These are phyloP conservation scores for Neuroterus valhalla DNA, from an alignment of 1,140 invertebrate genomes.

Conservation along the genomic window DNA sequence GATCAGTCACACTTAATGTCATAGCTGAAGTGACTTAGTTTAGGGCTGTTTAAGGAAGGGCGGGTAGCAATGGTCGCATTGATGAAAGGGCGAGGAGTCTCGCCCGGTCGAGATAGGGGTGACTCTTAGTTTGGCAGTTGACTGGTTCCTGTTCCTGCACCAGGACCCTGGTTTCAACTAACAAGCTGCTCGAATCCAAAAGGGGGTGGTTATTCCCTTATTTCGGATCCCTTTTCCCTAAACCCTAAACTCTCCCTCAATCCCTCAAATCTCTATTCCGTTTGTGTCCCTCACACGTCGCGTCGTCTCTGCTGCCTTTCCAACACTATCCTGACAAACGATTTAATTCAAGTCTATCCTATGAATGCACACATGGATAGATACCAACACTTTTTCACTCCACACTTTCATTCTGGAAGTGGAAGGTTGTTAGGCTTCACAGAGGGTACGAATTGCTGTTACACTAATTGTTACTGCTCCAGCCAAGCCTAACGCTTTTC, in stretches of 20 bases:
- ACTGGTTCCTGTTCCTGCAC: slow-evolving; percentile 5
- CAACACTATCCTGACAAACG: background rate
- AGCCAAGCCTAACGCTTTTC: background rate
- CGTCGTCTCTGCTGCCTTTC: too few species aligned
- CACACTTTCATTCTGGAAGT: slow-evolving; percentile 11
- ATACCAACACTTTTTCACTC: background rate
- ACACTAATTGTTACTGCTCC: slow-evolving; percentile 18
- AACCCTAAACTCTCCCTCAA: background rate
- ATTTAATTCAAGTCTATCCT: slow-evolving; percentile 1
- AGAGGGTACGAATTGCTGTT: slow-evolving; percentile 10
- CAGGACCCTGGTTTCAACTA: background rate
- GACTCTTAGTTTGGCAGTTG: slow-evolving; percentile 26
- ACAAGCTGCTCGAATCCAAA: slow-evolving; percentile 11
- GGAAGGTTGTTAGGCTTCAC: slow-evolving; percentile 7
- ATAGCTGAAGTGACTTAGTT: slow-evolving; percentile 24
- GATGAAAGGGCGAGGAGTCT: slow-evolving; percentile 19
- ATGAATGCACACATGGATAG: background rate
- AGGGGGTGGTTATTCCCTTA: background rate
- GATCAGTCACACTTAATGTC: slow-evolving; percentile 29
- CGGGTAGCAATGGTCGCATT: slow-evolving; percentile 7
- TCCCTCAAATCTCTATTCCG: slow-evolving; percentile 21
- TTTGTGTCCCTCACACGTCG: slow-evolving; percentile 23
- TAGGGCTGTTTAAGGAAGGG: slow-evolving; percentile 25
- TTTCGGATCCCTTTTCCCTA: background rate
- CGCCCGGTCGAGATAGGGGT: background rate